Evolutionary conservation across 2,797 vertebrate genomes (phyloP), one percentile per base, ranked within the genome.

Genomic region (Tokudaia muenninki): DNA sequence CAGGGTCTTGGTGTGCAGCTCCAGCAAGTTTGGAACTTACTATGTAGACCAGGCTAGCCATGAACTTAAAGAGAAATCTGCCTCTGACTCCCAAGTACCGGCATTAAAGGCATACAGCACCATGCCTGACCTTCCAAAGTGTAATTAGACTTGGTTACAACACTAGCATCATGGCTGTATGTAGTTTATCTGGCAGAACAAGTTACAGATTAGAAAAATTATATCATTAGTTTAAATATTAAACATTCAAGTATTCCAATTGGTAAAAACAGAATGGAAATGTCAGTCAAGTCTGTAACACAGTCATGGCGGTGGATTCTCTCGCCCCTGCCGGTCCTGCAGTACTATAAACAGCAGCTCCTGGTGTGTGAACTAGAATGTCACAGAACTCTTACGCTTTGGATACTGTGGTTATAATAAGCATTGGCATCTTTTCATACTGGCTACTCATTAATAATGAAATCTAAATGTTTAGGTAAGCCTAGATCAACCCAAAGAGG

Each of bases 171-270:
- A 41, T 41, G 72, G 95, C 57, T 94, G 84, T 90, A 90, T 37
- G 22, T 86, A 88, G 88, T 96, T 96, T 79, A 92, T 93, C 87
- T 82, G 55, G 55, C 37, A 88, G 88, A 87, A 87, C 83, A 91
- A 96, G 90, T 87, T 97, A 96, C 87, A 97, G 95, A 96, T 96
- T 97, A 97, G 91, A 97, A 98, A 96, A 98, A 97, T 92, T 91
- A 94, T 97, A 97, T 94, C 77, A 91, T 24, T 55, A 95, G 97
- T 98, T 98, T 97, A 97, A 97, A 97, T 97, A 97, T 96, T 97
- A 98, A 98, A 98, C 97, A 97, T 89, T 89, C 92, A 96, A 29
- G 44, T 90, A 90, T 92, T 97, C 63, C 96, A 97, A 95, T 96
- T 97, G 82, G 84, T 94, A 92, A 96, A 97, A 94, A 88, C 81